A percentile compares a stretch with the other conserved stretches of the same genome.
Conservation (phyloP, 2,888 invertebrate species). For the Thymelicus lineola region DNA sequence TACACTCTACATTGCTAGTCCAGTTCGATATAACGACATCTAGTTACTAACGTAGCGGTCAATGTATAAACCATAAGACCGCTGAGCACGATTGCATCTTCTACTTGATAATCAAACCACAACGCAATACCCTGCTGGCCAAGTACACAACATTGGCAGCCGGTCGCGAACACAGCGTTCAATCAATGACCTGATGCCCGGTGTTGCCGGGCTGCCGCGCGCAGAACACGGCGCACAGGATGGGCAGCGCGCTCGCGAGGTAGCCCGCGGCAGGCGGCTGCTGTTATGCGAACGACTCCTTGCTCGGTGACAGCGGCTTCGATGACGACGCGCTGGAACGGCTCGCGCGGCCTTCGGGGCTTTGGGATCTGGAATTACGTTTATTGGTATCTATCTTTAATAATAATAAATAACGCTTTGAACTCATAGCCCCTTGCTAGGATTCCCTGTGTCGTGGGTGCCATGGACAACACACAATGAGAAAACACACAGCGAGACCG, state of each 20-base stretch:
- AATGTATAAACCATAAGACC: not conserved
- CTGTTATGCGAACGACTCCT: slow-evolving; percentile 79
- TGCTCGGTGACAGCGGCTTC: slow-evolving; percentile 69
- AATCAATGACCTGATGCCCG: slow-evolving; percentile 61
- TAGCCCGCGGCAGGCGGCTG: slow-evolving; percentile 66
- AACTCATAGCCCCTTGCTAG: no score
- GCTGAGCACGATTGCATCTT: no score
- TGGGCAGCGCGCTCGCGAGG: slow-evolving; percentile 69
- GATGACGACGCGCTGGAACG: slow-evolving; percentile 70
- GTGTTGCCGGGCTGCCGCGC: slow-evolving; percentile 63
- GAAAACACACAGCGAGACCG: no score
- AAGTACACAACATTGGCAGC: not conserved
- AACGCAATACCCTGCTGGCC: slow-evolving; percentile 4
- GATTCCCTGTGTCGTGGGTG: no score
- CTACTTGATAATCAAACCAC: no score
- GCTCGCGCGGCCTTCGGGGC: slow-evolving; percentile 73
- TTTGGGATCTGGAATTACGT: slow-evolving; percentile 62
- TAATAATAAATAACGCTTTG: no score
- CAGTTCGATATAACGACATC: not conserved
- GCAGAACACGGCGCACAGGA: slow-evolving; percentile 76
- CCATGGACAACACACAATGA: no score
- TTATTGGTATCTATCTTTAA: no score
- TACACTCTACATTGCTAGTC: not conserved
- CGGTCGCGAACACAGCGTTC: slow-evolving; percentile 33
- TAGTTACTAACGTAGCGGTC: not conserved